Conservation (phyloP, 2,113 vertebrate species). For the Urocolius indicus region DNA sequence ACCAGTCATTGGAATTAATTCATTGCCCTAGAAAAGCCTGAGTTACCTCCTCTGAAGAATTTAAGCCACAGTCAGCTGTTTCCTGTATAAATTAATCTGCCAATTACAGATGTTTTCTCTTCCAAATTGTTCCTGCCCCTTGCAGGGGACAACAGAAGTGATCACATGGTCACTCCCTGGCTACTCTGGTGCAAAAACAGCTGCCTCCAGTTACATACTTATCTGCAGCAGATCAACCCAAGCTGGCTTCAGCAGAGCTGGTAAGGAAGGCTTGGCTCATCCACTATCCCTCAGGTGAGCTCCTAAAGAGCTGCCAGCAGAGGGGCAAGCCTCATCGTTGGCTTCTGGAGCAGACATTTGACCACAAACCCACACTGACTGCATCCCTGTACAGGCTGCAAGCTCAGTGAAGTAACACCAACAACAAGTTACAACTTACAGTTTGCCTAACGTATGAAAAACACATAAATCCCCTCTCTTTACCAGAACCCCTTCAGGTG, state of each 20-base stretch:
- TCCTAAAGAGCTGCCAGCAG: neutral
- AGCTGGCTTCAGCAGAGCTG: neutral
- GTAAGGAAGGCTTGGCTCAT: neutral
- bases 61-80: neutral
- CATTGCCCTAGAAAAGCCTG: slow-evolving; percentile 40
- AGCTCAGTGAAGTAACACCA: neutral
- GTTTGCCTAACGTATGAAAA: rapidly evolving
- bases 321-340: neutral
- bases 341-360: neutral
- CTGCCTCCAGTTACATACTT: neutral
- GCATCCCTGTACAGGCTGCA: neutral
- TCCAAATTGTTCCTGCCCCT: neutral
- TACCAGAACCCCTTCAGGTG: neutral
- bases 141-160: neutral
- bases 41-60: neutral
- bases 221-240: neutral
- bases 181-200: neutral
- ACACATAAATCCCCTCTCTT: neutral
- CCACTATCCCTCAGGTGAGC: neutral
- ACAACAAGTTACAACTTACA: neutral
- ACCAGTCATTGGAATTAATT: neutral
- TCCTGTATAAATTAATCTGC: neutral
- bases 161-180: rapidly evolving
- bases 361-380: rapidly evolving
- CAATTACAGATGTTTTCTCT: neutral